Conservation (phyloP, 2,113 vertebrate genomes). For the Syngnathoides biaculeatus region DNA sequence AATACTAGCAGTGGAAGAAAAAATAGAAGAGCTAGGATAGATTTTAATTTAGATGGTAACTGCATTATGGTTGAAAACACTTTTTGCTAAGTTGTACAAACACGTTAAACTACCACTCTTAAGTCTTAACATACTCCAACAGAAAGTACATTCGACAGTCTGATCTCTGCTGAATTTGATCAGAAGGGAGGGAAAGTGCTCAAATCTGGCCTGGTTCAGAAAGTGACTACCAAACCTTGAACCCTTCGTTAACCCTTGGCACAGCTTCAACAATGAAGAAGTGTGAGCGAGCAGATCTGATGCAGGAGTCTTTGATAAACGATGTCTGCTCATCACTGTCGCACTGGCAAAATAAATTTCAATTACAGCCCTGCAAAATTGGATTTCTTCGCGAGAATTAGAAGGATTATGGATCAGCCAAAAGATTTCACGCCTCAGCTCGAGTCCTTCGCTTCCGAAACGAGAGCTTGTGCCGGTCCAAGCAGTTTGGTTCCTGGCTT, state of each 20-base stretch:
- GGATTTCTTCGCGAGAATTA: slow-evolving; percentile 68
- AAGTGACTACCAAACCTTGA: background rate
- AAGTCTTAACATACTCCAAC: too few species aligned
- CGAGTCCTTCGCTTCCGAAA: slow-evolving; percentile 48
- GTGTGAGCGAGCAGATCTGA: slow-evolving; percentile 11
- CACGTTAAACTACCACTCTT: too few species aligned
- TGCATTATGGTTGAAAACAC: too few species aligned
- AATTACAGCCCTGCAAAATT: slow-evolving; percentile 72
- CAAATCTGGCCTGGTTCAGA: too few species aligned
- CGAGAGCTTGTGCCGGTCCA: slow-evolving; percentile 33
- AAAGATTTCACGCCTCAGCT: slow-evolving; percentile 48
- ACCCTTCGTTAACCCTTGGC: slow-evolving; percentile 44
- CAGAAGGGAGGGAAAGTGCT: too few species aligned
- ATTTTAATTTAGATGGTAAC: too few species aligned
- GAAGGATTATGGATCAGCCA: slow-evolving; percentile 55
- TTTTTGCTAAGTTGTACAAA: too few species aligned
- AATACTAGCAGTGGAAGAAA: too few species aligned
- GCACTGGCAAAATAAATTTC: slow-evolving; percentile 72
- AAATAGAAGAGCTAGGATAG: too few species aligned
- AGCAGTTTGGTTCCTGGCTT: slow-evolving; percentile 29
- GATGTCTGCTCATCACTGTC: slow-evolving; percentile 33
- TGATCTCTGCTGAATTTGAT: too few species aligned
- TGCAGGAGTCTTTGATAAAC: slow-evolving; percentile 48
- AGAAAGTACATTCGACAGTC: too few species aligned
- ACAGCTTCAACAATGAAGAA: slow-evolving; percentile 13